phyloP scores from a whole-genome alignment of 2,797 vertebrate species.

The Oreochromis mossambicus region DNA sequence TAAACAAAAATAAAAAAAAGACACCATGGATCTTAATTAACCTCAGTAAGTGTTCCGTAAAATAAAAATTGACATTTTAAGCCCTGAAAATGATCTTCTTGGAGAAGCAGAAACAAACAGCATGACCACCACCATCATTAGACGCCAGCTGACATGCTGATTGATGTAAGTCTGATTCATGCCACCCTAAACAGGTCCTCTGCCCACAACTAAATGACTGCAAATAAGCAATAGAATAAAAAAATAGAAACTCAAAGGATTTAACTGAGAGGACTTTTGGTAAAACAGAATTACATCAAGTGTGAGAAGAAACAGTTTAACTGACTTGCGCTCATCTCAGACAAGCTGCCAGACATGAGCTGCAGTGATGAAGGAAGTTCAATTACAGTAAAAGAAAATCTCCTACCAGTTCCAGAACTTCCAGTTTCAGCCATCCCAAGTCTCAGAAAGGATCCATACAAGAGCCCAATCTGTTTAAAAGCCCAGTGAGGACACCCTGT shows the following conservation, averaged over 20 bases:
- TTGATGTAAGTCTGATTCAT: neutral
- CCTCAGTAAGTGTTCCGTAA: neutral
- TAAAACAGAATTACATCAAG: neutral
- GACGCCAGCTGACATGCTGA: rapidly evolving
- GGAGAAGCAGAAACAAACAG: neutral
- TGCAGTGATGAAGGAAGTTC: neutral
- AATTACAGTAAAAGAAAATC: neutral
- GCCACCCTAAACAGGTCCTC: neutral
- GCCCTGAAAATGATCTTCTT: neutral
- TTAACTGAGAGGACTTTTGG: neutral
- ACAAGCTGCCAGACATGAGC: neutral
- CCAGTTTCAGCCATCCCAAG: neutral
- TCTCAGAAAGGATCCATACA: neutral
- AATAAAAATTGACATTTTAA: neutral
- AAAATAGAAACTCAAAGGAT: neutral
- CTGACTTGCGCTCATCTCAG: neutral
- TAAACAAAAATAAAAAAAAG: neutral
- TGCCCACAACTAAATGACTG: neutral
- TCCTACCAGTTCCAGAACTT: neutral
- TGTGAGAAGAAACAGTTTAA: neutral
- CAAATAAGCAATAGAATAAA: neutral
- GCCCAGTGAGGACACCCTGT: neutral
- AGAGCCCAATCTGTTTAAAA: neutral
- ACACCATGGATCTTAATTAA: neutral
- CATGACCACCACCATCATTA: neutral